Evolutionary conservation across 2,888 invertebrate species (phyloP), one percentile per base, ranked within the genome.

Genomic region (Eutolmus rufibarbis): DNA sequence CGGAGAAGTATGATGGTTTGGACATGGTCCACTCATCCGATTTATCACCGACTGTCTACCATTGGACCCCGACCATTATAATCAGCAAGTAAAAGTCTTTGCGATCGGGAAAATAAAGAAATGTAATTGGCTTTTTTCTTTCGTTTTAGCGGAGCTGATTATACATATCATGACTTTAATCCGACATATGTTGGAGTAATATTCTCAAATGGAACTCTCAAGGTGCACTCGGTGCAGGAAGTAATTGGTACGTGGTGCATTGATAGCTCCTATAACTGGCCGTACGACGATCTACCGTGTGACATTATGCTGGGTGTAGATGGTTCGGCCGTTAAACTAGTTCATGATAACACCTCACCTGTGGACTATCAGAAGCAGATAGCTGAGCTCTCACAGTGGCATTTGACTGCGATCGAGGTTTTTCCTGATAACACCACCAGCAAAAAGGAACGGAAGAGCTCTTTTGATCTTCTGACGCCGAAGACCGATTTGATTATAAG

Each of bases 1-100:
- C 95, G 0, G 91, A 90, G 19, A 93, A 94, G 66, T 95, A 93
- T 90, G 94, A 93, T n/a, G 93, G 93, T 8, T 93, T 95, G 0
- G 88, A 89, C 1, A 89, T 88, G 0, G 82, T 92, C 19, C 51
- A 77, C 19, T 43, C 85, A 9, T 74, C 74, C 19, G 74, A 74
- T 74, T 46, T 85, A 43, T 74, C 77, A 23, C 12, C 86, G 14
- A 12, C 19, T 14, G 5, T 51, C 28, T 56, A 56, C 14, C 56
- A 76, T 31, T 92, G 92, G 92, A 89, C 88, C 14, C 92, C 92
- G 0, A 87, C 90, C 31, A 43, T 92, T 7, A 86, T 90, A 28
- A 89, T 91, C 1, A 89, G 90, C n/a, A 92, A 92, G 91, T 91
- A 89, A 74, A 19, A 40, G n/a, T n/a, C 5, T 51, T 51, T n/a